Evolutionary conservation across 92 coral and sea anemone species (phyloP), one percentile per base, ranked within the genome.

Genomic region (Siderastrea siderea): DNA sequence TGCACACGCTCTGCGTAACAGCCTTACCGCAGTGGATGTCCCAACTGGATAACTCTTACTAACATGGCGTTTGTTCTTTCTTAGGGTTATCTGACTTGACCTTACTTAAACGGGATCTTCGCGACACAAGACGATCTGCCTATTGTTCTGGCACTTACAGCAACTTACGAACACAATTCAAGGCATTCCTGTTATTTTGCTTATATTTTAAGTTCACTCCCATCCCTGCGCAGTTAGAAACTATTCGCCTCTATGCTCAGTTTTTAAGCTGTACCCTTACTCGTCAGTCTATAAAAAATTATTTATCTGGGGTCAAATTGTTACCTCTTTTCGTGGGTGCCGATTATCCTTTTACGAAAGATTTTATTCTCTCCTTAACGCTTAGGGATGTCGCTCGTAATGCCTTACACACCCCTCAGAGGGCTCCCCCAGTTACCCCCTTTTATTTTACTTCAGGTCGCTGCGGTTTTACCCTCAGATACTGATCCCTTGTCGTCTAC

Each of bases 291-390:
- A 54, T 77, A 38, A 51, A 55, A 10, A 77, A 77, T 57, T 77
- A 77, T 10, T 52, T 77, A 6, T 59, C 68, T 77, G 82, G 82
- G 49, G 82, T 77, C 46, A 53, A 57, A 9, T 58, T 77, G 82
- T 58, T 77, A 3, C 68, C 59, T 77, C 38, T 58, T 7, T 77
- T 77, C 63, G 59, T 70, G 46, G 70, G 82, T 1, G 17, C 19
- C 1, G 82, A 77, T 4, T 77, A 77, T 17, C 67, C 69, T 3
- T 77, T 77, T 58, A 77, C 13, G 11, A 57, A 38, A 38, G 62
- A 77, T 77, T 80, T 62, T 46, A 47, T 80, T 80, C 13, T 80
- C 15, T 46, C 75, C 4, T 64, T 80, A 64, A 47, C 85, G 8
- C 38, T 26, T 26, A 26, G 38, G 38, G 38, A 26, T 26, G 38